Evolutionary conservation across 2,797 vertebrate genomes (phyloP).

Genomic region (Aphelocoma californica): DNA sequence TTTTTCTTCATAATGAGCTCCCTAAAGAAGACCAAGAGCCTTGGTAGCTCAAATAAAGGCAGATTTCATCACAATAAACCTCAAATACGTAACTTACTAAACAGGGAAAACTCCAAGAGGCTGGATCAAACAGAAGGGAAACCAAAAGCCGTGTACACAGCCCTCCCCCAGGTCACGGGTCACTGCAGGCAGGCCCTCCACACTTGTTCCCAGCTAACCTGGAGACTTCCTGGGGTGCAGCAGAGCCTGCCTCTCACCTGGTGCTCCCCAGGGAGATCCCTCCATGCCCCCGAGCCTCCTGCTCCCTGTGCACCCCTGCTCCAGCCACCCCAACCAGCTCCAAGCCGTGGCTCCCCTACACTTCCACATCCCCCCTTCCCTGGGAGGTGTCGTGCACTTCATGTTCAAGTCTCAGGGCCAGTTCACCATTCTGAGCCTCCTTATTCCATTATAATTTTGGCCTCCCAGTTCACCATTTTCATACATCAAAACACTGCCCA

Average conservation of each 20-base stretch:
- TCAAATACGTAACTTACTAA: not conserved
- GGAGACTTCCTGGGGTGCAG: not conserved
- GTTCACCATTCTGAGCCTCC: not conserved
- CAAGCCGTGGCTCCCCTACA: fast-evolving
- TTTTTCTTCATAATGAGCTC: conserved; percentile 44
- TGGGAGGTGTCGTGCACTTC: not conserved
- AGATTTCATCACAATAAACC: conserved; percentile 11
- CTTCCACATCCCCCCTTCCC: not conserved
- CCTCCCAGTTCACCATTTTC: not conserved
- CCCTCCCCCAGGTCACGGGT: not conserved
- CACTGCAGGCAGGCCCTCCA: not conserved
- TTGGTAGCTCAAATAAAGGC: conserved; percentile 28
- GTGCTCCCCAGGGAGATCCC: not conserved
- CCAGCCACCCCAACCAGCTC: no score
- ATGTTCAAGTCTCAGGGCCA: not conserved
- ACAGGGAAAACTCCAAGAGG: not conserved
- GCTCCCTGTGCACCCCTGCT: not conserved
- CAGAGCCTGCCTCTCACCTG: not conserved
- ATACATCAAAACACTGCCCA: not conserved
- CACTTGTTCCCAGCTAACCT: not conserved
- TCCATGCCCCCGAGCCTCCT: not conserved
- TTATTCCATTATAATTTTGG: fast-evolving
- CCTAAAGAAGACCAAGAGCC: conserved; percentile 38
- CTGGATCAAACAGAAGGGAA: not conserved
- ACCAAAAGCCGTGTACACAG: not conserved